Base-by-base conservation (phyloP, 2,113 vertebrate species). In the Pseudopipra pipra region DNA sequence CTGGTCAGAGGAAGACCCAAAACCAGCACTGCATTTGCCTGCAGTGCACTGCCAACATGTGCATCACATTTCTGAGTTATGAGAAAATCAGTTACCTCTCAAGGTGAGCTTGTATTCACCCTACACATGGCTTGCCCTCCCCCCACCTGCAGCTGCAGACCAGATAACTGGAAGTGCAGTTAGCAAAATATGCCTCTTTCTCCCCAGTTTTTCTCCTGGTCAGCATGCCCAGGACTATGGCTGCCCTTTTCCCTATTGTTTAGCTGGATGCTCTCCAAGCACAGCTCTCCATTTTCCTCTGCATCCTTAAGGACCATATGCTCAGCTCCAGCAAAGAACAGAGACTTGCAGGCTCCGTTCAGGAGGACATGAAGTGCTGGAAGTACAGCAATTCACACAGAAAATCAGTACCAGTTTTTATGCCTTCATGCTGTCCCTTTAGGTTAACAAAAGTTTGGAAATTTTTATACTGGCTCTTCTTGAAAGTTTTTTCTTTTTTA, bases 1-100 rank as follows among this genome's bases (percentile, higher is more conserved):
- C 37, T 49, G 41, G 11, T 52, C 0, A 1, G 1, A 0, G 9
- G 43, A 20, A 62, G 16, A 74, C 6, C 31, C 7, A 3, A 37
- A 43, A 51, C 21, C 55, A 76, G 30, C 0, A 5, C 61, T 79
- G 16, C 18, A 5, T 58, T 74, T 33, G 21, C 35, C 59, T 27
- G 22, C 11, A 8, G 65, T 55, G 46, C 46, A 37, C 28, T 46
- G 56, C 39, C 47, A 39, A 7, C 3, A 0, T 22, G 16, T 21
- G 14, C 46, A 21, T 24, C 21, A 4, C n/a, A 4, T 28, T 62
- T 61, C 28, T 58, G 33, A 62, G n/a, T 44, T 37, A 56, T 8
- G 37, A 87, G 37, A 52, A 67, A 58, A 58, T 12, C 1, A 52
- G n/a, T 49, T 86, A 44, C 23, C 27, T 66, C 11, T 62, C 52